A percentile compares a stretch with the other conserved stretches of the same genome.
Evolutionary conservation across 2,113 vertebrate genomes (phyloP).

Genomic region (Megaleporinus macrocephalus): DNA sequence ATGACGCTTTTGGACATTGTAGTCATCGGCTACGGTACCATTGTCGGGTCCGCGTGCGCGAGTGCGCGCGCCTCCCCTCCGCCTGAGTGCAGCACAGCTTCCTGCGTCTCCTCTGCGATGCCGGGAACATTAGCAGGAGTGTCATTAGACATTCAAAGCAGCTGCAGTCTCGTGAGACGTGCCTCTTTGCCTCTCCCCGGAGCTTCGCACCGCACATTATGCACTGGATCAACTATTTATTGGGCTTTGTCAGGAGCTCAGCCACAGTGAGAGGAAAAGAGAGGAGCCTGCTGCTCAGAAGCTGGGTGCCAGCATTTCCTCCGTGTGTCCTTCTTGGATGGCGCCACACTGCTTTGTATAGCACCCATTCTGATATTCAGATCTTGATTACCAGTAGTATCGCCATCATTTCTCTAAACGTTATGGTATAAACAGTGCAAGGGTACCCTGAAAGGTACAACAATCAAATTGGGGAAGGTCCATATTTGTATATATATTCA

Average conservation of each 20-base stretch:
- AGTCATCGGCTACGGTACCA: slow-evolving; percentile 33
- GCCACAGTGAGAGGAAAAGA: slow-evolving; percentile 68
- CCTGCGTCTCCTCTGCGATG: slow-evolving; percentile 68
- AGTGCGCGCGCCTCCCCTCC: slow-evolving; percentile 57
- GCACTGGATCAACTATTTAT: slow-evolving; percentile 83
- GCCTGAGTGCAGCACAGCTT: slow-evolving; percentile 53
- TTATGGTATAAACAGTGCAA: too few relatives aligned
- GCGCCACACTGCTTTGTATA: neutral
- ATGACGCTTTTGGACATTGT: slow-evolving; percentile 48
- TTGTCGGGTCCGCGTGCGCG: neutral
- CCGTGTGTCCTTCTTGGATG: neutral
- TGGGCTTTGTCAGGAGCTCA: slow-evolving; percentile 76
- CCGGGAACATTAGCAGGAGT: slow-evolving; percentile 74
- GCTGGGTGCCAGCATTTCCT: slow-evolving; percentile 56
- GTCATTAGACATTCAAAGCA: slow-evolving; percentile 83
- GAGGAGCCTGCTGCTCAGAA: slow-evolving; percentile 41
- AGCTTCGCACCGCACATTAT: slow-evolving; percentile 78
- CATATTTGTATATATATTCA: too few relatives aligned
- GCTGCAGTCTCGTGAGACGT: slow-evolving; percentile 76
- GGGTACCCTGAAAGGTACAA: too few relatives aligned
- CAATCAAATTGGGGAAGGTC: too few relatives aligned
- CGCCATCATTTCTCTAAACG: too few relatives aligned
- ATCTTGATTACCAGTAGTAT: neutral
- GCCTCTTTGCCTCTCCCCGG: slow-evolving; percentile 70
- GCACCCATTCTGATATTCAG: neutral